Conservation (phyloP, 2,797 vertebrate genomes). For the Ambastaia sidthimunki region DNA sequence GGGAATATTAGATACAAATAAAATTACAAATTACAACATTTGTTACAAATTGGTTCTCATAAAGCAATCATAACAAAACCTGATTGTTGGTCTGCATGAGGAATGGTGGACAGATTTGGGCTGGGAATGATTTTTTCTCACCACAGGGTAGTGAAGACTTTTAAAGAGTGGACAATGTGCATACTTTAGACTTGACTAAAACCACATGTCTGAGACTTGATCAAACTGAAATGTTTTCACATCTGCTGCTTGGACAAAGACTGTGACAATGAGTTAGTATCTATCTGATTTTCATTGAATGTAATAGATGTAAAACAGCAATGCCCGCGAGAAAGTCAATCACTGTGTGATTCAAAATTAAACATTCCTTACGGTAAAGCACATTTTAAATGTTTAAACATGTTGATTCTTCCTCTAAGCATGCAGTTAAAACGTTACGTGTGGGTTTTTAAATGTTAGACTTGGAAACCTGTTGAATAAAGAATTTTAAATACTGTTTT, state of each 20-base stretch:
- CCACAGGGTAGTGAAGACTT: slow-evolving; percentile 52
- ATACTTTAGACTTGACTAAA: slow-evolving; percentile 61
- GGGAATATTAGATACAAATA: background rate
- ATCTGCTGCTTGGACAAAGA: slow-evolving; percentile 54
- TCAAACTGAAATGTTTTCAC: slow-evolving; percentile 53
- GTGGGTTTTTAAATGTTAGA: background rate
- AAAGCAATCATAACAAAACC: slow-evolving; percentile 27
- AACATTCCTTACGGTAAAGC: background rate
- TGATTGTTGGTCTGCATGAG: slow-evolving; percentile 38
- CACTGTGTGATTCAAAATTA: background rate
- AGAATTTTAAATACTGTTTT: background rate
- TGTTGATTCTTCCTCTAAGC: background rate
- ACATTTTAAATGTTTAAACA: background rate
- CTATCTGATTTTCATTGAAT: slow-evolving; percentile 21
- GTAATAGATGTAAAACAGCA: slow-evolving; percentile 23
- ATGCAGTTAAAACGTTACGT: background rate
- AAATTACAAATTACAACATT: slow-evolving; percentile 1
- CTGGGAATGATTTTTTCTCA: slow-evolving; percentile 63
- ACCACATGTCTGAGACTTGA: slow-evolving; percentile 57
- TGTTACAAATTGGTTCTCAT: slow-evolving; percentile 32
- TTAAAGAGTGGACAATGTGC: slow-evolving; percentile 55
- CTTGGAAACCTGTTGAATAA: background rate
- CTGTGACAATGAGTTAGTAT: slow-evolving; percentile 56
- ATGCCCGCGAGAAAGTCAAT: background rate
- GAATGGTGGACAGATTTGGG: slow-evolving; percentile 52